Conservation (phyloP, 2,113 vertebrate species). For the Phodopus roborovskii region DNA sequence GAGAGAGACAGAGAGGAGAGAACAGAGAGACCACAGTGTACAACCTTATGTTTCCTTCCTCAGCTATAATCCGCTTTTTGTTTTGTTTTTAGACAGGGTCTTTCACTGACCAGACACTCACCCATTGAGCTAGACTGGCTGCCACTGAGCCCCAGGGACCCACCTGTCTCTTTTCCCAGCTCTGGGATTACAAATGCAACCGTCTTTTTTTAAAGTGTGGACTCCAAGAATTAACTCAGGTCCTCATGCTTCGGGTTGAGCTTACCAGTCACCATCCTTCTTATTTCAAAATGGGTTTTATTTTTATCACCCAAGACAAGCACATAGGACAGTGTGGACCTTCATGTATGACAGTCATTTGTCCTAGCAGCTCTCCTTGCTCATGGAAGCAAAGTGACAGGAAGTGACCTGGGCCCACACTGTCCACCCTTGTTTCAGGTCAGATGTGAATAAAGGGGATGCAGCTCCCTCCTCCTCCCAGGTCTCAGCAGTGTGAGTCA, state of each 20-base stretch:
- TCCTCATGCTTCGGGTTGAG: not conserved
- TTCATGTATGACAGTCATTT: not conserved
- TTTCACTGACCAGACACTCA: not conserved
- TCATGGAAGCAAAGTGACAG: not conserved
- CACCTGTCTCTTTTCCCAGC: not conserved
- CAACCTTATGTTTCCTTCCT: not conserved
- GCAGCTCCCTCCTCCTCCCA: not conserved
- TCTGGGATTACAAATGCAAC: not conserved
- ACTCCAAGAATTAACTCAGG: not conserved
- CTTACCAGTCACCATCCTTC: not conserved
- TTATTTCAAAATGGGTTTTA: not conserved
- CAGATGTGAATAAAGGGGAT: not conserved
- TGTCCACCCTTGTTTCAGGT: not conserved
- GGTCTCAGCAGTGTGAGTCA: not conserved
- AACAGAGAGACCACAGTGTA: not conserved
- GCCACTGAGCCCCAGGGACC: not conserved
- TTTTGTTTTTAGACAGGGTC: not conserved
- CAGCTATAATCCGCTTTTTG: not conserved
- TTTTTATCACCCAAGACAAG: not conserved
- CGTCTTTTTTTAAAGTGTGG: not conserved
- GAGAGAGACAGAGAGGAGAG: not conserved
- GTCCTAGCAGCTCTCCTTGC: not conserved
- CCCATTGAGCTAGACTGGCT: too few relatives aligned
- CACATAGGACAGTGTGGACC: too few relatives aligned
- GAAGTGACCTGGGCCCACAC: constrained; percentile 47